Evolutionary conservation across 1,140 invertebrate genomes (phyloP).

Genomic region (Marisa cornuarietis): DNA sequence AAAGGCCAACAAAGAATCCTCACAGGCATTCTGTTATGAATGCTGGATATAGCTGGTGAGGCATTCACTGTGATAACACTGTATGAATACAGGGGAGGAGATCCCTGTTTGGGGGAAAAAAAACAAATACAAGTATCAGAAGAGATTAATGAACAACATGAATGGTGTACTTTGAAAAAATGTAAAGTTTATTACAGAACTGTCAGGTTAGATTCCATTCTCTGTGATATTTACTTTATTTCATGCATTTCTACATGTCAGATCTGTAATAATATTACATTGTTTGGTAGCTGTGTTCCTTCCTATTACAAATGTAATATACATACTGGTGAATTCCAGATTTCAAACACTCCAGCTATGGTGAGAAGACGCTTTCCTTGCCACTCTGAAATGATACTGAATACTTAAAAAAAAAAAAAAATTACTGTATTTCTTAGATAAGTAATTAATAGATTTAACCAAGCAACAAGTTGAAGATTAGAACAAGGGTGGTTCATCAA

Average conservation of each 20-base stretch:
- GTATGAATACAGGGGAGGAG: conserved; percentile 77
- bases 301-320: background rate
- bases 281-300: background rate
- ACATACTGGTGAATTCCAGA: conserved; percentile 71
- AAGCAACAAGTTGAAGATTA: too few relatives aligned
- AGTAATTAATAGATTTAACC: too few relatives aligned
- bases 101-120: conserved; percentile 59
- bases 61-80: conserved; percentile 82
- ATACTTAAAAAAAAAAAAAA: too few relatives aligned
- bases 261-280: background rate
- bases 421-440: too few relatives aligned
- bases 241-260: background rate
- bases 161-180: too few relatives aligned
- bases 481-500: too few relatives aligned
- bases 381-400: conserved; percentile 66
- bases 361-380: conserved; percentile 74
- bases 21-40: conserved; percentile 82
- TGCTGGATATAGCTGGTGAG: conserved; percentile 75
- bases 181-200: background rate
- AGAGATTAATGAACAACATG: background rate
- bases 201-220: background rate
- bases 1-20: conserved; percentile 22
- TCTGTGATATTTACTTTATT: background rate
- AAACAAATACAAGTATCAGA: background rate
- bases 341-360: conserved; percentile 82